These are phyloP conservation scores for Hoplodrina ambigua DNA, from an alignment of 2,888 invertebrate species.

Conservation along the genomic window DNA sequence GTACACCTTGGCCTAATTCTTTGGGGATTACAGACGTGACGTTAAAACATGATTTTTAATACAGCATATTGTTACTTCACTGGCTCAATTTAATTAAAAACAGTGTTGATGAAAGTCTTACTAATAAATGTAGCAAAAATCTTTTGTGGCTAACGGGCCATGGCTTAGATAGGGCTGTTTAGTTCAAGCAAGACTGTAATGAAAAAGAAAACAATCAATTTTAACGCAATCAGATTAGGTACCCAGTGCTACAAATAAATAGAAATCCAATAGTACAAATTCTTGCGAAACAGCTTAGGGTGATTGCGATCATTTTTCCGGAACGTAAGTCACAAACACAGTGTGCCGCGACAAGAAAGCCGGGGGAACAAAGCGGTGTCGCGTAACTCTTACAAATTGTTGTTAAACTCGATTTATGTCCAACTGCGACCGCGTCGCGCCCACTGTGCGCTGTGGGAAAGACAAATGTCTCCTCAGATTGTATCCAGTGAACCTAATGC, in stretches of 20 bases:
- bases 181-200: neutral
- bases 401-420: conserved; percentile 70
- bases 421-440: conserved; percentile 51
- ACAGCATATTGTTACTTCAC: neutral
- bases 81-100: conserved; percentile 31
- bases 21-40: too few species aligned
- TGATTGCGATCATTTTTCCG: conserved; percentile 55
- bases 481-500: conserved; percentile 55
- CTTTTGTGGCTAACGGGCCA: conserved; percentile 2
- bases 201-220: conserved; percentile 24
- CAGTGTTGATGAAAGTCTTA: conserved; percentile 20
- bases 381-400: conserved; percentile 69
- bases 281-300: conserved; percentile 37
- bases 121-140: neutral
- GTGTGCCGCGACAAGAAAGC: conserved; percentile 54
- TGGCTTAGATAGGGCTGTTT: conserved; percentile 12
- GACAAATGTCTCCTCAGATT: conserved; percentile 61
- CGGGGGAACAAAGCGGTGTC: conserved; percentile 51
- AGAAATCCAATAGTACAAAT: conserved; percentile 36
- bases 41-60: conserved; percentile 19
- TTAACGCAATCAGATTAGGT: conserved; percentile 36
- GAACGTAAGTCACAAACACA: conserved; percentile 59
- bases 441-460: conserved; percentile 63
- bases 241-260: conserved; percentile 20
- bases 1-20: too few species aligned